Percentiles rank a stretch among this genome's conserved stretches.
Evolutionary conservation across 2,797 vertebrate genomes (phyloP).

Genomic region (Uromys caudimaculatus): DNA sequence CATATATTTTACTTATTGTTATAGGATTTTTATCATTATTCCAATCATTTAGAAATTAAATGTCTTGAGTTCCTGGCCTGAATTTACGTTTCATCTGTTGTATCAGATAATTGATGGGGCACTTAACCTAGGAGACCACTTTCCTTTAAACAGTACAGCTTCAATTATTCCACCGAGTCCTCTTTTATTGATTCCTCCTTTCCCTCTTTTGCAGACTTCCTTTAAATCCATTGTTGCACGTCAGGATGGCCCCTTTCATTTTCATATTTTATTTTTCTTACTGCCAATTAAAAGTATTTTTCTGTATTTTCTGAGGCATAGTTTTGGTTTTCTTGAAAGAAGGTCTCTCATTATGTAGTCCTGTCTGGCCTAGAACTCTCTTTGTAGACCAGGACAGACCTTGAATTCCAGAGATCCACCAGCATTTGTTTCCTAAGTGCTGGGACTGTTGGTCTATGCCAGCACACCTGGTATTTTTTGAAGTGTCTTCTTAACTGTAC

Average conservation of each 20-base stretch:
- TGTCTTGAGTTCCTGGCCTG: not conserved
- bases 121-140: slow-evolving; percentile 2
- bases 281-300: not conserved
- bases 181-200: not conserved
- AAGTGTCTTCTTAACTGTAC: not conserved
- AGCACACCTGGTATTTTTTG: not conserved
- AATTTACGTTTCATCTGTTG: not conserved
- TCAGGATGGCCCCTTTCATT: not conserved
- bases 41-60: slow-evolving; percentile 42
- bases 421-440: not conserved
- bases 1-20: slow-evolving; percentile 16
- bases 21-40: not conserved
- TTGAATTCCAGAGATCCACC: not conserved
- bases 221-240: slow-evolving; percentile 5
- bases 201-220: not conserved
- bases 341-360: not conserved
- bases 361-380: not conserved
- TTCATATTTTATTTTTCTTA: not conserved
- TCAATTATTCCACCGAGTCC: not conserved
- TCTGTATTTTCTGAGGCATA: not conserved
- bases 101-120: not conserved
- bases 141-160: not conserved
- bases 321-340: not conserved
- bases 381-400: not conserved
- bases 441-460: not conserved